Evolutionary conservation across 2,797 vertebrate species (phyloP).

Genomic region (Alcedo atthis): DNA sequence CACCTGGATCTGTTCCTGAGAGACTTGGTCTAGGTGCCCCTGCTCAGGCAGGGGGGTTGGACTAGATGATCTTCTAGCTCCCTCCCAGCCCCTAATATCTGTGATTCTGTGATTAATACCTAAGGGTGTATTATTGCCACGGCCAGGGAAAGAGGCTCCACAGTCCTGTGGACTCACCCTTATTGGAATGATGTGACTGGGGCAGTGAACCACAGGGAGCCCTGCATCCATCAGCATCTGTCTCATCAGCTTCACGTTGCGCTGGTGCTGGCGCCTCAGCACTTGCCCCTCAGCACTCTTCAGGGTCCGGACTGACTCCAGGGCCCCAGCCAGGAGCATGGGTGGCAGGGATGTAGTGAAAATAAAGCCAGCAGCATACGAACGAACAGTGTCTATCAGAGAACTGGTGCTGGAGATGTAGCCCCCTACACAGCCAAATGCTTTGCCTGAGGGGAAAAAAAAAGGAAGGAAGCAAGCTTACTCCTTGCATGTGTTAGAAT

Average conservation of each 20-base stretch:
- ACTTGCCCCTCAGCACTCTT: conserved; percentile 88
- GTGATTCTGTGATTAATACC: background rate
- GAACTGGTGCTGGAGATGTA: conserved; percentile 83
- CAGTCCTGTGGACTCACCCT: conserved; percentile 76
- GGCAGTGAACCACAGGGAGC: conserved; percentile 93
- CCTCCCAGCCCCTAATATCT: too few relatives aligned
- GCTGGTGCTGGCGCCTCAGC: conserved; percentile 92
- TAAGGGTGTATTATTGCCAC: rapidly evolving
- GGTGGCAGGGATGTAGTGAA: conserved; percentile 91
- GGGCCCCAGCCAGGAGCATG: conserved; percentile 92
- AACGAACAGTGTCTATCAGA: conserved; percentile 83
- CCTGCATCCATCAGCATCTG: conserved; percentile 98
- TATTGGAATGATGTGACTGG: conserved; percentile 96
- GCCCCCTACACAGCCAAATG: conserved; percentile 85
- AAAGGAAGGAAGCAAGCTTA: background rate
- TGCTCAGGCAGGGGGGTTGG: too few relatives aligned
- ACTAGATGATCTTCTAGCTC: too few relatives aligned
- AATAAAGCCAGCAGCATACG: conserved; percentile 85
- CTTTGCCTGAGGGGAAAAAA: conserved; percentile 76
- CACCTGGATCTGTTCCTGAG: too few relatives aligned
- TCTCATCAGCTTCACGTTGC: conserved; percentile 93
- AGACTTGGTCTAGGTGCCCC: too few relatives aligned
- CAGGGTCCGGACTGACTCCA: conserved; percentile 87
- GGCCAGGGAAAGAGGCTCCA: rapidly evolving
- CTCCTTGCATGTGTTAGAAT: background rate